Evolutionary conservation across 2,113 vertebrate species (phyloP), one percentile per base, ranked within the genome.

Genomic region (Centropus unirufus): DNA sequence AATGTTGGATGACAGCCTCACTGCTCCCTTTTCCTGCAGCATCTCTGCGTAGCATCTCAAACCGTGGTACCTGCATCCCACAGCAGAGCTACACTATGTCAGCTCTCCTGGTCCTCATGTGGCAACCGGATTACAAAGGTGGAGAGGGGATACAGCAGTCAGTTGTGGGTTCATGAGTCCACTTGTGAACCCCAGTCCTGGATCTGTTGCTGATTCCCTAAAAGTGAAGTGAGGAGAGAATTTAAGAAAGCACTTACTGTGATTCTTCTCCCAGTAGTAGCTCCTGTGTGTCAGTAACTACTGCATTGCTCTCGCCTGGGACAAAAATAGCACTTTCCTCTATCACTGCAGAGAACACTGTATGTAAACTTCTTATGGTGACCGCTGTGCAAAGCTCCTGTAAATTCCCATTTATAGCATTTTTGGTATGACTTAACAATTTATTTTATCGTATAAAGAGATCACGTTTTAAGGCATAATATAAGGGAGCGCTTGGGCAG

Each of bases 391-490:
- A 87, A 73, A 85, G 13, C 17, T 49, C 75, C 11, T 81, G n/a
- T 61, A 84, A 64, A 40, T 49, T 91, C 62, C 9, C 55, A 14
- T 82, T 82, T 84, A 5, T 81, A 68, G 54, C 78, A 67, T 75
- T 79, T 76, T 57, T 82, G 17, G 74, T 76, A 66, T 82, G 54
- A 85, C 44, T 54, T 92, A 36, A 76, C 74, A 63, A 30, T 82
- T 78, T 93, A 61, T 81, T 90, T 73, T 89, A 78, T 89, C 44
- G 1, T 84, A 76, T 76, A 46, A 81, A 72, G 75, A 83, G 72
- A 83, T 87, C 66, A 47, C 7, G 1, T 79, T 91, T 76, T 87
- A 94, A 90, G 70, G 40, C 6, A 2, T 63, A 55, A 74, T 79
- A 10, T 34, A 49, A 77, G 82, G 58, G 51, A 74, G 34, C 40